Base-by-base conservation (phyloP, 2,888 invertebrate genomes). In the Phortica okadai region DNA sequence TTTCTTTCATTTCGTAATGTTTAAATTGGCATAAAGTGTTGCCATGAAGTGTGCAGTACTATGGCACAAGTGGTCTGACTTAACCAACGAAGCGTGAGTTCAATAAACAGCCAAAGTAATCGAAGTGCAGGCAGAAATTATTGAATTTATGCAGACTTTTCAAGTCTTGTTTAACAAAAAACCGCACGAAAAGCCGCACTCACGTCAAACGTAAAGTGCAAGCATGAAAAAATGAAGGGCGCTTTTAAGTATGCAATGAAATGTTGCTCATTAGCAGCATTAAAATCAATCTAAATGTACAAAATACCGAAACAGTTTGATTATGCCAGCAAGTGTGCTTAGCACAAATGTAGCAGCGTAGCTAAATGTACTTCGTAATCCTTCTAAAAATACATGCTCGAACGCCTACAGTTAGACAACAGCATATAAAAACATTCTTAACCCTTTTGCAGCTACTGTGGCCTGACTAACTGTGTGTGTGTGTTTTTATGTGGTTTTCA, bases 211-310 rank as follows among this genome's bases (percentile, higher is more conserved):
- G 4, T 33, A 33, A 33, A 33, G 33, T 33, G 33, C 33, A 33
- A 33, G 33, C 33, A 33, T 33, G 33, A 33, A 4, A 33, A 33
- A 33, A 33, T 33, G 33, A 2, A 33, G 2, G 33, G 33, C 33
- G 59, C 25, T 21, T 62, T n/a, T 21, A 62, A 62, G 62, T 62
- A 25, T 62, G 62, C 62, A 62, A n/a, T 59, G 50, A 50, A 50
- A 50, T 50, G 50, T 41, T 64, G 45, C 69, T 69, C 69, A 69
- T 69, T 69, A 69, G 69, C 25, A 25, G 69, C 69, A 69, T 69
- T 69, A 69, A 69, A 69, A 69, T 69, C 21, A 50, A 69, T 45
- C 69, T 69, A 16, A 62, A 25, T 62, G 62, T 25, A 16, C 10
- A 62, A 25, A 16, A 21, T 21, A 21, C 21, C 62, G 16, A 33